Conservation (phyloP, 2,113 vertebrate genomes). For the Actenoides lindsayi region DNA sequence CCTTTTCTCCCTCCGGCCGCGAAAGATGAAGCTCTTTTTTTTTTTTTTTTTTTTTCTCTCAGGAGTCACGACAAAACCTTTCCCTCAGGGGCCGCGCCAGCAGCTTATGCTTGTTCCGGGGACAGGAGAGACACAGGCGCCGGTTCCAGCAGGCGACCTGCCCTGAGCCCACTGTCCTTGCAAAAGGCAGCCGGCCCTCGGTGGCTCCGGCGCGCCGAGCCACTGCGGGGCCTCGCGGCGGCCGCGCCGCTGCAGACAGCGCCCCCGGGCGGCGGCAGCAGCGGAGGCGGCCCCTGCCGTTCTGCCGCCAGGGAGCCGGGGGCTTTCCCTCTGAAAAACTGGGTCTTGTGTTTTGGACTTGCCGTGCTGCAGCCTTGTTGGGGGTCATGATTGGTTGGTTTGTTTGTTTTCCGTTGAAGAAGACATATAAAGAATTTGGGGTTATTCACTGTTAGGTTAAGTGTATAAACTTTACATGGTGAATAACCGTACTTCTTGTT, state of each 20-base stretch:
- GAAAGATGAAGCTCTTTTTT: not conserved
- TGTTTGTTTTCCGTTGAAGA: not conserved
- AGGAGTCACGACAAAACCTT: fast-evolving
- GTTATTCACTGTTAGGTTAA: not conserved
- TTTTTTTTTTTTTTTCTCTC: not conserved
- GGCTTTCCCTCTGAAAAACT: not conserved
- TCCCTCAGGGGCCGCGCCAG: fast-evolving
- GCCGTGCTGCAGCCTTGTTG: not conserved
- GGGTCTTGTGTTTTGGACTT: not conserved
- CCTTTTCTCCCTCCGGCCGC: not conserved
- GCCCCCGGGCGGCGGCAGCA: not conserved
- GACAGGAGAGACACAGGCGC: not conserved
- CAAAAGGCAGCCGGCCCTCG: fast-evolving
- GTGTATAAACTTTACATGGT: not conserved
- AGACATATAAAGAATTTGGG: not conserved
- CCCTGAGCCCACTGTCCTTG: not conserved
- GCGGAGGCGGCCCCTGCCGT: not conserved
- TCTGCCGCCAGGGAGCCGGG: not conserved
- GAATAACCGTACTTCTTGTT: not conserved
- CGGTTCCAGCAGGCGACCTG: not conserved
- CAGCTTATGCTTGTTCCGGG: fast-evolving
- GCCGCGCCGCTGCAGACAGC: not conserved
- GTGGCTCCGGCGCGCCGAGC: not conserved
- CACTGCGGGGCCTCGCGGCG: not conserved
- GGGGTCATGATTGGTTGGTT: not conserved